Conservation (phyloP, 2,888 invertebrate species). For the Macaria notata region DNA sequence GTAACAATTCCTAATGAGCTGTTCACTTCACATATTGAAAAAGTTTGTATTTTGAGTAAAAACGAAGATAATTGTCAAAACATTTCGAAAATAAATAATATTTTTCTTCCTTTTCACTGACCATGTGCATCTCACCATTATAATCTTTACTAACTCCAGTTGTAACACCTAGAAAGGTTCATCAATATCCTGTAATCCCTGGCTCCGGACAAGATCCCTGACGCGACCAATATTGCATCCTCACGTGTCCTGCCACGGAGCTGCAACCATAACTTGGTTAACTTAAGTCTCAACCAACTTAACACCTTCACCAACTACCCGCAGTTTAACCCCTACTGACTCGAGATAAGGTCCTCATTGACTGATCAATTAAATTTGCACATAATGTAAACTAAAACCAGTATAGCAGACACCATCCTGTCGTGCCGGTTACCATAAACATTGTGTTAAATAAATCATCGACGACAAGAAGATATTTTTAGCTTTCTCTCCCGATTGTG, state of each 20-base stretch:
- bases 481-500: conserved; percentile 46
- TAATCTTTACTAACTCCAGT: too few species aligned
- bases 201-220: background rate
- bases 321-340: conserved; percentile 38
- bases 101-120: too few species aligned
- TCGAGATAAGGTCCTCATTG: conserved; percentile 22
- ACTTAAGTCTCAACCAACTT: conserved; percentile 35
- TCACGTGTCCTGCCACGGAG: background rate
- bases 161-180: too few species aligned
- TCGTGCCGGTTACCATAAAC: conserved; percentile 60
- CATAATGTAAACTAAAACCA: conserved; percentile 60
- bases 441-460: conserved; percentile 76
- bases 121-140: too few species aligned
- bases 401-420: conserved; percentile 63
- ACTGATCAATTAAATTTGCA: conserved; percentile 28
- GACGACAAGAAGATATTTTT: conserved; percentile 65
- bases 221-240: conserved; percentile 16
- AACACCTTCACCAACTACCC: background rate
- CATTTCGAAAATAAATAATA: too few species aligned
- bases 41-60: too few species aligned
- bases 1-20: too few species aligned
- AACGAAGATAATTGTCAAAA: too few species aligned
- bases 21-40: too few species aligned
- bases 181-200: too few species aligned
- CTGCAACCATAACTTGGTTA: conserved; percentile 43